Conservation (phyloP, 2,797 vertebrate genomes). For the Bufotes viridis region DNA sequence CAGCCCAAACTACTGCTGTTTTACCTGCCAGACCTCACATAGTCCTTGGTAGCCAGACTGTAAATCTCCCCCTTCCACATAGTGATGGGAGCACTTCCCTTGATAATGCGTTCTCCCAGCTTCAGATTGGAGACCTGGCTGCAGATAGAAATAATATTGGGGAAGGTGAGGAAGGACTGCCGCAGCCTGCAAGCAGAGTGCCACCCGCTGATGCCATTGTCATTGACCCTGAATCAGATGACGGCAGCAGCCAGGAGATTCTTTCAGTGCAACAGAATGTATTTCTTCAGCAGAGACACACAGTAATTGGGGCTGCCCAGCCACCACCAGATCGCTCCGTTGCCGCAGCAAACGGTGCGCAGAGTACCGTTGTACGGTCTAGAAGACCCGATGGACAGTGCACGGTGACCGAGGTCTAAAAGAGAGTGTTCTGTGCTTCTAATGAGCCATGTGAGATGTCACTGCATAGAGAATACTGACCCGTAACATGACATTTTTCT, state of each 20-base stretch:
- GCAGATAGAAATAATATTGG: slow-evolving; percentile 81
- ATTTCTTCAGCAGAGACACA: slow-evolving; percentile 81
- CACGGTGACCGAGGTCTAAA: slow-evolving; percentile 93
- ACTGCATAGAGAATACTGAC: slow-evolving; percentile 70
- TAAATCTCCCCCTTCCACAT: slow-evolving; percentile 77
- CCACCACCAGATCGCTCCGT: slow-evolving; percentile 73
- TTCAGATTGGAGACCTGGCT: slow-evolving; percentile 80
- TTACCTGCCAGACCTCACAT: slow-evolving; percentile 75
- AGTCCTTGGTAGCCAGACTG: slow-evolving; percentile 77
- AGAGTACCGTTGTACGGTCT: slow-evolving; percentile 77
- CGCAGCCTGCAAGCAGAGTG: slow-evolving; percentile 79
- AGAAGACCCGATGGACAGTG: slow-evolving; percentile 95
- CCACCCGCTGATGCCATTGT: slow-evolving; percentile 79
- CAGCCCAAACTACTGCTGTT: slow-evolving; percentile 66
- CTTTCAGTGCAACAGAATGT: slow-evolving; percentile 67
- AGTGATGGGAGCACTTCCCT: slow-evolving; percentile 77
- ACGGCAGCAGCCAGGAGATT: slow-evolving; percentile 82
- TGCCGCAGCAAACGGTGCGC: slow-evolving; percentile 69
- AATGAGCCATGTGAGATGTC: slow-evolving; percentile 67
- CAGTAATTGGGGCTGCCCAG: slow-evolving; percentile 69
- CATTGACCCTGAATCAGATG: slow-evolving; percentile 81
- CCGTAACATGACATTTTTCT: slow-evolving; percentile 71
- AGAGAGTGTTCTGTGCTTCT: slow-evolving; percentile 67
- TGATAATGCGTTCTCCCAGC: slow-evolving; percentile 87
- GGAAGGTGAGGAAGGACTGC: slow-evolving; percentile 82